phyloP scores from a whole-genome alignment of 2,113 vertebrate species.

The Xenotilapia caudafasciata region DNA sequence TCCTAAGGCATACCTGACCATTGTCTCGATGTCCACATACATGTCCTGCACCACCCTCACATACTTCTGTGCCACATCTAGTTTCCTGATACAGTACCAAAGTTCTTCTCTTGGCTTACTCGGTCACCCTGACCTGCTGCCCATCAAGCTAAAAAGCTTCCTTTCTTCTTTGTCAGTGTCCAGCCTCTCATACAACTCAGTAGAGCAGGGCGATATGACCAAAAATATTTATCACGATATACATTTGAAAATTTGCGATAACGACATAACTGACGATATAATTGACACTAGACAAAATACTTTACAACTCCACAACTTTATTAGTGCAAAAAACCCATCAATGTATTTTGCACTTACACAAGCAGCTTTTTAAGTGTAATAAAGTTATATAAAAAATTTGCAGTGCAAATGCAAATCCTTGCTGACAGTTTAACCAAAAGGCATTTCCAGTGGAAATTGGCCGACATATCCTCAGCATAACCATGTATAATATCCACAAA shows the following conservation, averaged over 20 bases:
- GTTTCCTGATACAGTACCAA: background rate
- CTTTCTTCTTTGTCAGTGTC: background rate
- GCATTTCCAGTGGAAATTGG: too few relatives aligned
- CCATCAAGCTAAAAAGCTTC: background rate
- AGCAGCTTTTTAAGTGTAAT: too few relatives aligned
- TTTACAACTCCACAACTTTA: too few relatives aligned
- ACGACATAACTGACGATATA: background rate
- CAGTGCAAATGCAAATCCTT: too few relatives aligned
- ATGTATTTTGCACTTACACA: too few relatives aligned
- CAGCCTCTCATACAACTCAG: background rate
- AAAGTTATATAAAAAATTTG: too few relatives aligned
- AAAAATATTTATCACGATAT: background rate
- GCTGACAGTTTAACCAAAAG: too few relatives aligned
- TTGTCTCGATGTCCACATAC: background rate
- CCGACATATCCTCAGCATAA: too few relatives aligned
- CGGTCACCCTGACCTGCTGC: background rate
- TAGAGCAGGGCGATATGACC: background rate
- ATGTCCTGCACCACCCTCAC: background rate
- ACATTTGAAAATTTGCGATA: background rate
- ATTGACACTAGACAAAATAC: background rate
- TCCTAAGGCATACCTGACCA: background rate
- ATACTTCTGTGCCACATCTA: background rate
- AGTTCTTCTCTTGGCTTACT: background rate
- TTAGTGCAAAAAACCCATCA: too few relatives aligned
- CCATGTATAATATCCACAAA: too few relatives aligned